Base-by-base conservation (phyloP, 2,888 invertebrate genomes). In the Ophraella communa region DNA sequence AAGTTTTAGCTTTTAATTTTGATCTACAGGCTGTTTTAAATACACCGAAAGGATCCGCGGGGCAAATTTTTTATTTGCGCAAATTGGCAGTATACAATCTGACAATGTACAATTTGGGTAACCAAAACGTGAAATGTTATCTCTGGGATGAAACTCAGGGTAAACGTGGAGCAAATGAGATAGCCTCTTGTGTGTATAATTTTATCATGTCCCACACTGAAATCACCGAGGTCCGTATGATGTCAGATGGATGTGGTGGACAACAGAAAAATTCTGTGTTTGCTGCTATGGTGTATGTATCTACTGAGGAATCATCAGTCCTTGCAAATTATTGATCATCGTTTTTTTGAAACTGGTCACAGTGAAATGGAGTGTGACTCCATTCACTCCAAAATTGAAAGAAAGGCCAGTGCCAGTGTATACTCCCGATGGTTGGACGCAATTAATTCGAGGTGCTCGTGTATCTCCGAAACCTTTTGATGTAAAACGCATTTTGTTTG, bases 1-100 rank as follows among this genome's bases (percentile, higher is more conserved):
- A 61, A 27, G 55, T 71, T 44, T 62, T 77, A 17, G 44, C 73
- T 27, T 76, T 75, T 60, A 74, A 76, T 68, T 76, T 74, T 67
- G 75, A 77, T 70, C 64, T 76, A n/a, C 68, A 77, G 68, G 76
- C 75, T 39, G 75, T 76, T 5, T 65, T 75, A 18, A 62, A 35
- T 24, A 73, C 72, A 14, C 77, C 75, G 23, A 76, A 77, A 71
- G 73, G 71, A 30, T 44, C 64, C 39, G 66, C 71, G 51, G 75
- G 73, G 18, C 74, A 73, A 67, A 73, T 75, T 47, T 74, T 76
- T 68, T 76, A 76, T 61, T 66, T 74, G 21, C 64, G 75, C 23
- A 78, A 77, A 65, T 64, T 77, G 52, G 74, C 76, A 18, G 71
- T 75, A 5, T 76, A 74, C 60, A 78, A 77, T 71, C n/a, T 35